Evolutionary conservation across 2,113 vertebrate genomes (phyloP).

Genomic region (Pimephales promelas): DNA sequence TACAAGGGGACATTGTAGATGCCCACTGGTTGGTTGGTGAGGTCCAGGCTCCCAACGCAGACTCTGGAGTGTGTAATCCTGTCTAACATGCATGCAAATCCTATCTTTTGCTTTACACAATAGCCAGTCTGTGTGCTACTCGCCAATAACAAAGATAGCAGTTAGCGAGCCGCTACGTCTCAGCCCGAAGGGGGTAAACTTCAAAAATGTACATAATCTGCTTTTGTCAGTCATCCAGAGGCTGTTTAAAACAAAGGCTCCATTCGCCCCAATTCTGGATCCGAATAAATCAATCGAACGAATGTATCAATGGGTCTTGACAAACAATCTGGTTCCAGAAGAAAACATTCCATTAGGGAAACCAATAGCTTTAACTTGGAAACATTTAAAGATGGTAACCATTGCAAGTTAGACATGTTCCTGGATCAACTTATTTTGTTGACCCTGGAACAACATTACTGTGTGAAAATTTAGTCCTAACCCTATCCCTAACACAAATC

Average conservation of each 20-base stretch:
- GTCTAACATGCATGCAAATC: conserved; percentile 81
- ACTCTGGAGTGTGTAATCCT: conserved; percentile 75
- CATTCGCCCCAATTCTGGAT: conserved; percentile 38
- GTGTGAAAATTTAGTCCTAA: too few species aligned
- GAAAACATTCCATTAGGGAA: background rate
- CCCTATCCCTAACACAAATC: too few species aligned
- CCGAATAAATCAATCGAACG: background rate
- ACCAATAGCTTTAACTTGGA: background rate
- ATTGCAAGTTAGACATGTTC: too few species aligned
- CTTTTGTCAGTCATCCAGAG: conserved; percentile 44
- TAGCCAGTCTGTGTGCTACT: conserved; percentile 71
- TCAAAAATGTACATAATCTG: conserved; percentile 30
- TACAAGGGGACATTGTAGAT: background rate
- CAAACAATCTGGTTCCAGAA: background rate
- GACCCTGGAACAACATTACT: too few species aligned
- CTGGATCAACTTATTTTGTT: too few species aligned
- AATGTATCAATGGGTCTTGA: background rate
- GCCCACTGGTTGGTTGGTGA: conserved; percentile 63
- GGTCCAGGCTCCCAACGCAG: conserved; percentile 74
- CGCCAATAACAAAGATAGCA: conserved; percentile 42
- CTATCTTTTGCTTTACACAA: conserved; percentile 77
- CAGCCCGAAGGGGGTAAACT: conserved; percentile 49
- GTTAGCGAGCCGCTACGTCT: conserved; percentile 38
- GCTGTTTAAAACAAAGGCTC: conserved; percentile 30
- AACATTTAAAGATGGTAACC: background rate